These are phyloP conservation scores for Eurytoma californica DNA, from an alignment of 2,888 invertebrate species.

Conservation along the genomic window DNA sequence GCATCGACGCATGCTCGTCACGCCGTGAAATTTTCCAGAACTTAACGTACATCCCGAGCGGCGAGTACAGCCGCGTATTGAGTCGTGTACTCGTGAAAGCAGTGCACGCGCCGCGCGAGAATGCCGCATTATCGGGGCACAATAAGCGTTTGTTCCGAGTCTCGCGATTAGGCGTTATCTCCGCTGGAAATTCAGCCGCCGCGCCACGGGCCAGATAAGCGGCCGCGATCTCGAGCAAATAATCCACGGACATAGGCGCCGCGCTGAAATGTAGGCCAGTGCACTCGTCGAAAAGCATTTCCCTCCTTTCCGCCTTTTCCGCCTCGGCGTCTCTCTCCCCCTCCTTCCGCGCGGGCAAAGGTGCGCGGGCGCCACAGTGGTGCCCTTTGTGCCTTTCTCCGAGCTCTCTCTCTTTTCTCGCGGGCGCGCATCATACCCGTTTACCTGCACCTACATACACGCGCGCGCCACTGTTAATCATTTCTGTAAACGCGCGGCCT, in stretches of 20 bases:
- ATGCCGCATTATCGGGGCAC: too few relatives aligned
- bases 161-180: too few relatives aligned
- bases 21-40: too few relatives aligned
- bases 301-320: too few relatives aligned
- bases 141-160: too few relatives aligned
- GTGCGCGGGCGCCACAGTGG: neutral
- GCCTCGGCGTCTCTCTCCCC: neutral
- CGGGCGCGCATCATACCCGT: neutral
- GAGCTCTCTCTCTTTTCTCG: neutral
- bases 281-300: neutral
- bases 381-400: constrained; percentile 26
- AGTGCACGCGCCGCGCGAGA: too few relatives aligned
- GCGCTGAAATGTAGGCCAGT: constrained; percentile 37
- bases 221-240: constrained; percentile 37
- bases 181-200: too few relatives aligned
- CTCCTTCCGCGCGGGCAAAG: neutral
- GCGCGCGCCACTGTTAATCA: constrained; percentile 33
- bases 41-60: too few relatives aligned
- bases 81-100: too few relatives aligned
- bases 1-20: too few relatives aligned
- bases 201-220: too few relatives aligned
- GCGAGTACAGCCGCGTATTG: too few relatives aligned
- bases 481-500: constrained; percentile 33
- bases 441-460: constrained; percentile 8
- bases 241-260: constrained; percentile 23